Base-by-base conservation (phyloP, 2,888 invertebrate species). In the Tetanocera ferruginea region DNA sequence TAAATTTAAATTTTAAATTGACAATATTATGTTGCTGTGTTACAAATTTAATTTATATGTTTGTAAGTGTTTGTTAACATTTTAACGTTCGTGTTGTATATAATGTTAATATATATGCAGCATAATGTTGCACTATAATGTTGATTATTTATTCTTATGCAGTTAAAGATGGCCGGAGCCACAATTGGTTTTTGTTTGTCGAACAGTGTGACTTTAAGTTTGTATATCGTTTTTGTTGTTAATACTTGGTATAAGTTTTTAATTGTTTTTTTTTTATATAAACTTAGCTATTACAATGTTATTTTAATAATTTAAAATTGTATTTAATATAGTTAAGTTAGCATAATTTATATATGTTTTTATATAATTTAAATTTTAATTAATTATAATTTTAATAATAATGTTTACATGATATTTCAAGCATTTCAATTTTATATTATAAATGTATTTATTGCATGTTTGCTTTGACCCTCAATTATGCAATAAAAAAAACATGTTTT, bases 61-160 rank as follows among this genome's bases (percentile, higher is more conserved):
- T 43, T 43, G 43, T 43, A 43, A 43, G 43, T 43, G 43, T 43
- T 43, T 43, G 43, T 43, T 43, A 43, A 11, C 43, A 43, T 43
- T 43, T 37, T 43, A 43, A 37, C 31, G 43, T 55, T 71, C 70
- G 62, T 64, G 43, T 64, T 78, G 74, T 78, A 78, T 74, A 70
- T 78, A 78, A 57, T 62, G 71, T 37, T 67, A 37, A 62, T 78
- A 74, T 74, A 52, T 75, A 69, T n/a, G n/a, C n/a, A n/a, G n/a
- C n/a, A n/a, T n/a, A n/a, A n/a, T n/a, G n/a, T n/a, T n/a, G n/a
- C n/a, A n/a, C n/a, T n/a, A n/a, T 62, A 17, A 31, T 17, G n/a
- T 60, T 60, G 14, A 9, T 23, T 25, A 60, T 3, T 9, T 25
- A 14, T 60, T 25, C 6, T 60, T 25, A 19, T 25, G 11, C 57